Evolutionary conservation across 2,888 invertebrate genomes (phyloP).

Genomic region (Ophioninae sp.): DNA sequence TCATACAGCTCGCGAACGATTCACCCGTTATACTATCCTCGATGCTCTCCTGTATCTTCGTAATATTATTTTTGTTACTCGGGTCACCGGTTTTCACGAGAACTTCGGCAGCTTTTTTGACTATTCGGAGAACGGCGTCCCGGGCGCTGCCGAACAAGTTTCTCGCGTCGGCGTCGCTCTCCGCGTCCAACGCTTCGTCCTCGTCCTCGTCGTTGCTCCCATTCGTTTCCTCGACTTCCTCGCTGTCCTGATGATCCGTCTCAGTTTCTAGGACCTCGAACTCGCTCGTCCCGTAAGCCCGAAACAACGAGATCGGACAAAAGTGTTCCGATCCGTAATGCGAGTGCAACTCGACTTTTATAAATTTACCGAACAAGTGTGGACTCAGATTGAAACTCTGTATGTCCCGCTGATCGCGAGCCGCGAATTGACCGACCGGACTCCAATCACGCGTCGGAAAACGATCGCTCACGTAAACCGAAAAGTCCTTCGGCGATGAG

Average conservation of each 20-base stretch:
- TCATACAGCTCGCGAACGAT: constrained; percentile 83
- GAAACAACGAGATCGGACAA: constrained; percentile 97
- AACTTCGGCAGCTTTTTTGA: constrained; percentile 94
- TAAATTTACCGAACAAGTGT: constrained; percentile 93
- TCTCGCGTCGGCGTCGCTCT: constrained; percentile 83
- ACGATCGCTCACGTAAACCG: constrained; percentile 93
- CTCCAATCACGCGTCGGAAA: constrained; percentile 97
- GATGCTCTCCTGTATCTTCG: constrained; percentile 76
- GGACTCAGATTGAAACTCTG: constrained; percentile 93
- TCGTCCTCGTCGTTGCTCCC: constrained; percentile 83
- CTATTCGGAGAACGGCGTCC: constrained; percentile 95
- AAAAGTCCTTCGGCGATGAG: constrained; percentile 96
- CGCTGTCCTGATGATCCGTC: constrained; percentile 83
- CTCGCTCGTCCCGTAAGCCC: constrained; percentile 96
- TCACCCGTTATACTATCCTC: constrained; percentile 67
- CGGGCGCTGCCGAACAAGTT: constrained; percentile 93
- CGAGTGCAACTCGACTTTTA: constrained; percentile 94
- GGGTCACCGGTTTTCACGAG: constrained; percentile 87
- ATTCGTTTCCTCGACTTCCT: constrained; percentile 84
- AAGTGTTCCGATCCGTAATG: constrained; percentile 99
- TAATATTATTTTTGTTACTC: constrained; percentile 84
- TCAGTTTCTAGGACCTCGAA: constrained; percentile 94
- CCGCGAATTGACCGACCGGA: constrained; percentile 92
- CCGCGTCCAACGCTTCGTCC: constrained; percentile 81
- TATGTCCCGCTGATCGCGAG: constrained; percentile 92